Evolutionary conservation across 2,888 invertebrate genomes (phyloP), one percentile per base, ranked within the genome.

Genomic region (Creontiades dilutus): DNA sequence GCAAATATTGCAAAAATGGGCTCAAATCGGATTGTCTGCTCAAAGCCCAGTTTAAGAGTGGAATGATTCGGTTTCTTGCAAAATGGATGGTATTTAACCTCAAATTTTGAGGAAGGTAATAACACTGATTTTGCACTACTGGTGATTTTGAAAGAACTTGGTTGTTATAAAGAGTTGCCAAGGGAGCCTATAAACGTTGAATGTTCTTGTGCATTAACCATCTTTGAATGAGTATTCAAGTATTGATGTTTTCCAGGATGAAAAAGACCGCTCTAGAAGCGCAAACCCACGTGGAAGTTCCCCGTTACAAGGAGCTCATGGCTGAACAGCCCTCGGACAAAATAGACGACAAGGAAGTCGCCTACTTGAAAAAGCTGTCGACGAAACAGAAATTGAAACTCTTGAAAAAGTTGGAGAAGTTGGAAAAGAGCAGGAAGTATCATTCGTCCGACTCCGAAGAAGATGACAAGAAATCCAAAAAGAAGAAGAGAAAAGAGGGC

Each of bases 311-410:
- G 55, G 88, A 84, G 0, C 68, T 85, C 47, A 85, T 84, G 68
- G 46, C 46, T 4, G 61, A 61, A n/a, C 75, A 75, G 52, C 37
- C 81, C 14, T 94, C 94, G 86, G 94, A 93, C 86, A 93, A 94
- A 93, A 92, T 94, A 92, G 94, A 94, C 81, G 93, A 94, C 90
- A 94, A 94, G 90, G 96, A 97, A 91, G 93, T 94, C 47, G 93
- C 94, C 90, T 96, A 98, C 92, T 94, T 99, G 9, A 97, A 97
- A 93, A 96, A 97, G 0, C 93, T 99, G 19, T 96, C 96, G 7
- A 96, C 96, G 91, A 97, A 98, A 92, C 98, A 99, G 93, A 99
- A 99, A 93, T 96, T 97, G 92, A 97, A 97, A 92, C 93, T 99
- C 23, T 94, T 99, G n/a, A 98, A 96, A 91, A 96, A 96, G 93